phyloP scores from a whole-genome alignment of 2,888 invertebrate genomes.

The Nomada fucata region DNA sequence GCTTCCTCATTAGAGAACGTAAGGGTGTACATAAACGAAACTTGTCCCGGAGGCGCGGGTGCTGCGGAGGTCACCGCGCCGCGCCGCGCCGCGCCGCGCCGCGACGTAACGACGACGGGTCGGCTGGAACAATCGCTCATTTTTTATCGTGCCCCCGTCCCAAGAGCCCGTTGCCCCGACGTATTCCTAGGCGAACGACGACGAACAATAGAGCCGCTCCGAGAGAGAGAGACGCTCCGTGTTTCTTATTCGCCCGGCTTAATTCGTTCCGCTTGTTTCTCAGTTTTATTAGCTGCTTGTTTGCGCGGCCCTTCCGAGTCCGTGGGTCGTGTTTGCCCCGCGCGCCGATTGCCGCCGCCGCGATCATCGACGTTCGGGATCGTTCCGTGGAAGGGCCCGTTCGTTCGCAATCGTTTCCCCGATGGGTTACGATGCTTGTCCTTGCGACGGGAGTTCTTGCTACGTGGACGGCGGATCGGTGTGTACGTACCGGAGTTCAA shows the following conservation, averaged over 20 bases:
- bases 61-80: conserved; percentile 45
- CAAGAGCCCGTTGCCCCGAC: too few relatives aligned
- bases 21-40: conserved; percentile 68
- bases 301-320: conserved; percentile 2
- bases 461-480: neutral
- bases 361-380: neutral
- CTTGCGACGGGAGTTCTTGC: neutral
- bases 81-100: conserved; percentile 22
- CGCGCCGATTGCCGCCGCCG: neutral
- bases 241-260: conserved; percentile 11
- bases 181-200: neutral
- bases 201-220: conserved; percentile 28
- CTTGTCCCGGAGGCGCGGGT: conserved; percentile 60
- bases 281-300: conserved; percentile 27
- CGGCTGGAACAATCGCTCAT: conserved; percentile 41
- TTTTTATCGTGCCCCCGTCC: neutral
- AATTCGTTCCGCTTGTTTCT: conserved; percentile 28
- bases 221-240: neutral
- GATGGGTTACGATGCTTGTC: neutral
- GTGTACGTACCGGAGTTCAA: too few relatives aligned
- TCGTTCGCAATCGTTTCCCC: neutral
- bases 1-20: conserved; percentile 74
- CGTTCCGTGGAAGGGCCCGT: neutral
- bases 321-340: neutral
- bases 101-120: conserved; percentile 56